Conservation (phyloP, 1,140 invertebrate species). For the Musca domestica region DNA sequence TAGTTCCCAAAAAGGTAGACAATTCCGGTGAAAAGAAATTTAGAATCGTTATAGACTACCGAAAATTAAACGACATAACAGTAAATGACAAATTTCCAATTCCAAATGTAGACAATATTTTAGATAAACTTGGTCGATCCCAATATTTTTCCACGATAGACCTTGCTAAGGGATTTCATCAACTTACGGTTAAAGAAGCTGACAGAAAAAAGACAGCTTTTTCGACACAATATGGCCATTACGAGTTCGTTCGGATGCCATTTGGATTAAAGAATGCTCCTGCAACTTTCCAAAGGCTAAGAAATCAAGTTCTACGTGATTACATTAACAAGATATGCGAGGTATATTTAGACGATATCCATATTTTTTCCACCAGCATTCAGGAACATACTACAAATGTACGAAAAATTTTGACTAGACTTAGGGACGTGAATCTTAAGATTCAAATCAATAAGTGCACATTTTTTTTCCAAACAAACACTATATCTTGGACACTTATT, state of each 20-base stretch:
- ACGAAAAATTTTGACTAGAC: conserved; percentile 7
- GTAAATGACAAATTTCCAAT: conserved; percentile 30
- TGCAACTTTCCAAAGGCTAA: conserved; percentile 19
- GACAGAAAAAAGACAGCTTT: conserved; percentile 27
- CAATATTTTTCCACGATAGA: too few relatives aligned
- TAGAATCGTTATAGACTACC: conserved; percentile 50
- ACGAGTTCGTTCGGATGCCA: conserved; percentile 16
- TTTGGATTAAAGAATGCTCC: conserved; percentile 19
- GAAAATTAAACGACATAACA: conserved; percentile 38
- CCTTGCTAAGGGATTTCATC: too few relatives aligned
- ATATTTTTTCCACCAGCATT: conserved; percentile 7
- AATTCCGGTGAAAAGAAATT: too few relatives aligned
- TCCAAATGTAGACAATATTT: conserved; percentile 29
- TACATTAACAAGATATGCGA: conserved; percentile 15
- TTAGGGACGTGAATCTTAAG: conserved; percentile 32
- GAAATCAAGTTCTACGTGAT: background rate
- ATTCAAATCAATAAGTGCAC: conserved; percentile 41
- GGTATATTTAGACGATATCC: too few relatives aligned
- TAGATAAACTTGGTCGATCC: background rate
- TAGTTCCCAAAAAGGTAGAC: too few relatives aligned
- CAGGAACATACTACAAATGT: conserved; percentile 1
- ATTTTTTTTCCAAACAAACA: too few relatives aligned
- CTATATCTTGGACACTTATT: too few relatives aligned
- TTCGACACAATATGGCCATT: conserved; percentile 14
- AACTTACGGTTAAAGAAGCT: too few relatives aligned